phyloP scores from a whole-genome alignment of 1,140 invertebrate genomes.

The Macrostomum lignano region DNA sequence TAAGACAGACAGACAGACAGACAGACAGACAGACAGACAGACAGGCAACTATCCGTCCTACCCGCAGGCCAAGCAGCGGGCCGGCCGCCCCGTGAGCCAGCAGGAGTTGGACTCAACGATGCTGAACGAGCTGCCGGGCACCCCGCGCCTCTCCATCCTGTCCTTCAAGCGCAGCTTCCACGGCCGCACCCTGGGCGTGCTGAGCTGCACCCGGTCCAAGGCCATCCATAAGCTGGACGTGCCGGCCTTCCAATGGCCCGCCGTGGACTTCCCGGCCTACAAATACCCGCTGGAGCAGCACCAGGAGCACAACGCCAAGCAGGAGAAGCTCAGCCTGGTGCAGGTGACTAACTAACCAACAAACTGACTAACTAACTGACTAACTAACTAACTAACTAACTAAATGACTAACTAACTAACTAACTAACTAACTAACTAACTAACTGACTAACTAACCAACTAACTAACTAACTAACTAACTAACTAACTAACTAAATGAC shows the following conservation, averaged over 20 bases:
- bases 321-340: background rate
- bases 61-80: slow-evolving; percentile 34
- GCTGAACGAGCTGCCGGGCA: slow-evolving; percentile 52
- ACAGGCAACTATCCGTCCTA: too few relatives aligned
- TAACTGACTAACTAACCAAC: too few relatives aligned
- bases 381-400: too few relatives aligned
- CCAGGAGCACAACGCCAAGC: slow-evolving; percentile 11
- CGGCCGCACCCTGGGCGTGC: slow-evolving; percentile 33
- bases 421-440: too few relatives aligned
- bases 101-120: slow-evolving; percentile 53
- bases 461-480: too few relatives aligned
- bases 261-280: slow-evolving; percentile 59
- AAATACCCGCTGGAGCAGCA: slow-evolving; percentile 67
- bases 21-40: too few relatives aligned
- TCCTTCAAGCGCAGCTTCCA: slow-evolving; percentile 49
- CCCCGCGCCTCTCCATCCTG: slow-evolving; percentile 49
- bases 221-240: slow-evolving; percentile 78
- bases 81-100: slow-evolving; percentile 37
- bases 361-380: too few relatives aligned
- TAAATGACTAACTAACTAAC: too few relatives aligned
- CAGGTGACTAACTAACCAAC: background rate
- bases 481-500: too few relatives aligned
- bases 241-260: slow-evolving; percentile 73
- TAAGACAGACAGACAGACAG: too few relatives aligned
- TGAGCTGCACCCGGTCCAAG: slow-evolving; percentile 73